A percentile compares a stretch with the other conserved stretches of the same genome.
phyloP scores from a whole-genome alignment of 2,113 vertebrate species.

The Hylia prasina region DNA sequence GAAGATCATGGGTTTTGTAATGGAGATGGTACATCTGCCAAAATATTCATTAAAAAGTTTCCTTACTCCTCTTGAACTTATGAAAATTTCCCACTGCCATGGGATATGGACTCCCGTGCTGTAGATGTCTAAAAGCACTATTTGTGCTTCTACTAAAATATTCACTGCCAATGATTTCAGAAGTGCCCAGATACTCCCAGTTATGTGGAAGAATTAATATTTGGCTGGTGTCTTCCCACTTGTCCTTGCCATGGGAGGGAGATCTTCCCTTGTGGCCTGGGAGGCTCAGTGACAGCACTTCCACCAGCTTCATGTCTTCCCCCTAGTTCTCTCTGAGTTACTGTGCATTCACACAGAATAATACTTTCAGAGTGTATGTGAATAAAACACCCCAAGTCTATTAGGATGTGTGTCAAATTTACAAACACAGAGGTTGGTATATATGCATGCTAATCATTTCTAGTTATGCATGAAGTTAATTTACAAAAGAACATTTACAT shows the following conservation, averaged over 20 bases:
- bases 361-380: neutral
- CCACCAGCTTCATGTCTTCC: neutral
- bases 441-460: constrained; percentile 38
- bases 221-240: neutral
- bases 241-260: neutral
- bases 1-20: neutral
- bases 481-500: constrained; percentile 50
- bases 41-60: neutral
- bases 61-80: neutral
- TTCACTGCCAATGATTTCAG: neutral
- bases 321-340: neutral
- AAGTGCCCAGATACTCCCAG: neutral
- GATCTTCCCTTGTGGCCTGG: neutral
- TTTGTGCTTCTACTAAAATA: neutral
- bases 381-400: constrained; percentile 11
- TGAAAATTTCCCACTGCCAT: neutral
- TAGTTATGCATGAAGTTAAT: constrained; percentile 64
- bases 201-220: neutral
- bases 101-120: neutral
- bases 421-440: constrained; percentile 19
- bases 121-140: neutral
- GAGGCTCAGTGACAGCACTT: neutral
- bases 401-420: constrained; percentile 36
- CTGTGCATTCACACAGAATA: neutral
- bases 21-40: neutral